phyloP scores from a whole-genome alignment of 2,797 vertebrate species.

The Bovichtus variegatus region DNA sequence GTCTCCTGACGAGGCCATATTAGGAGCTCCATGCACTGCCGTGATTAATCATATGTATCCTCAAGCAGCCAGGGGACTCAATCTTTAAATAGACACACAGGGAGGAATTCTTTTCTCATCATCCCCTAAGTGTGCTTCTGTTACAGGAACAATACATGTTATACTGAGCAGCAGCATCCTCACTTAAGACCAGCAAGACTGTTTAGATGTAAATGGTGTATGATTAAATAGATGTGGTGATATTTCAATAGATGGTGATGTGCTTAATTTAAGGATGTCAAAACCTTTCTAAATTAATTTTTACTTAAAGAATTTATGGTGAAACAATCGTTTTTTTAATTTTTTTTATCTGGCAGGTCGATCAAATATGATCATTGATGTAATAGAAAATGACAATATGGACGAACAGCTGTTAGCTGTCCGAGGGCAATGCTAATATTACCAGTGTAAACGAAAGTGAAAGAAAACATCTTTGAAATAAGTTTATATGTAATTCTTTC shows the following conservation, averaged over 20 bases:
- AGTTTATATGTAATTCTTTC: not conserved
- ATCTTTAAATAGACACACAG: conserved; percentile 69
- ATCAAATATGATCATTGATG: not conserved
- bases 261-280: not conserved
- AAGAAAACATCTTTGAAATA: not conserved
- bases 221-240: not conserved
- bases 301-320: not conserved
- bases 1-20: conserved; percentile 74
- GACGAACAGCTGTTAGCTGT: not conserved
- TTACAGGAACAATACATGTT: conserved; percentile 41
- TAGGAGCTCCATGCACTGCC: conserved; percentile 65
- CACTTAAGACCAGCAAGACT: not conserved
- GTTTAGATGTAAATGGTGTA: not conserved
- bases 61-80: conserved; percentile 63
- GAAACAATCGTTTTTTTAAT: not conserved
- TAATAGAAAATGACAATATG: not conserved
- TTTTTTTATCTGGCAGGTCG: not conserved
- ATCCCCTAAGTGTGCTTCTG: conserved; percentile 45
- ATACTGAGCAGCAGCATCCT: conserved; percentile 28
- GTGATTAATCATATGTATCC: conserved; percentile 77
- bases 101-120: conserved; percentile 61
- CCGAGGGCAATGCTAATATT: not conserved
- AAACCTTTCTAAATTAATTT: not conserved
- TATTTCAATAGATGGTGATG: not conserved
- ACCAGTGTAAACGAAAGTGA: not conserved